phyloP scores from a whole-genome alignment of 2,113 vertebrate species.

The Scomber scombrus region DNA sequence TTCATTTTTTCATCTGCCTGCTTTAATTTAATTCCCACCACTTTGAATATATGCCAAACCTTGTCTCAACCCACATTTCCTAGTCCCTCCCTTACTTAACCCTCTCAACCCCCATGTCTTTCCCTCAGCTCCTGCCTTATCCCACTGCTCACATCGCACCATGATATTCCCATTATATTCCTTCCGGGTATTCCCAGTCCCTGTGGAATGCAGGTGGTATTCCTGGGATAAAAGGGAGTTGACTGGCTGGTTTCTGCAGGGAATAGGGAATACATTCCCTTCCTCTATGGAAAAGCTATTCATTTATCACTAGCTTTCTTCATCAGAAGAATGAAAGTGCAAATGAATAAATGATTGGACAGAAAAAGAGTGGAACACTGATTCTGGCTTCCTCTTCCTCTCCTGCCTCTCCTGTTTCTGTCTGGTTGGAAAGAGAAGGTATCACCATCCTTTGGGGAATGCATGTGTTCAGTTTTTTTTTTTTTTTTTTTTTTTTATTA shows the following conservation, averaged over 20 bases:
- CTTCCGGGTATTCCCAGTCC: conserved; percentile 75
- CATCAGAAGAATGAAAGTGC: conserved; percentile 39
- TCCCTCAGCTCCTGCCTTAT: conserved; percentile 61
- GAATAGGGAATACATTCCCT: conserved; percentile 58
- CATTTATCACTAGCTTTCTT: conserved; percentile 53
- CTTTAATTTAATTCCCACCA: conserved; percentile 50
- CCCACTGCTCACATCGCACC: conserved; percentile 69
- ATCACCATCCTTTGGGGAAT: conserved; percentile 29
- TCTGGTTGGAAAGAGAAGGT: conserved; percentile 38
- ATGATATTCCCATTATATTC: conserved; percentile 77
- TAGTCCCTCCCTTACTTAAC: conserved; percentile 19
- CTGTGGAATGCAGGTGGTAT: conserved; percentile 57
- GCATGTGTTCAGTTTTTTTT: conserved; percentile 36
- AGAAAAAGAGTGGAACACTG: neutral
- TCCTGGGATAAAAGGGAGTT: conserved; percentile 67
- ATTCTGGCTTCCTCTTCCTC: conserved; percentile 1
- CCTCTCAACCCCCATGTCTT: conserved; percentile 16
- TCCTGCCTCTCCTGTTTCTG: conserved; percentile 4
- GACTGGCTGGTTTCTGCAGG: conserved; percentile 59
- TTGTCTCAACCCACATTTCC: conserved; percentile 42
- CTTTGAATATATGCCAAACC: conserved; percentile 39
- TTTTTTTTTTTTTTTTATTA: conserved; percentile 25
- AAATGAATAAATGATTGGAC: conserved; percentile 43
- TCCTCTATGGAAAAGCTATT: conserved; percentile 44
- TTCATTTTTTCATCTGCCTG: conserved; percentile 2